These are phyloP conservation scores for Camponotus vicinus DNA, from an alignment of 1,140 invertebrate species.

Conservation along the genomic window DNA sequence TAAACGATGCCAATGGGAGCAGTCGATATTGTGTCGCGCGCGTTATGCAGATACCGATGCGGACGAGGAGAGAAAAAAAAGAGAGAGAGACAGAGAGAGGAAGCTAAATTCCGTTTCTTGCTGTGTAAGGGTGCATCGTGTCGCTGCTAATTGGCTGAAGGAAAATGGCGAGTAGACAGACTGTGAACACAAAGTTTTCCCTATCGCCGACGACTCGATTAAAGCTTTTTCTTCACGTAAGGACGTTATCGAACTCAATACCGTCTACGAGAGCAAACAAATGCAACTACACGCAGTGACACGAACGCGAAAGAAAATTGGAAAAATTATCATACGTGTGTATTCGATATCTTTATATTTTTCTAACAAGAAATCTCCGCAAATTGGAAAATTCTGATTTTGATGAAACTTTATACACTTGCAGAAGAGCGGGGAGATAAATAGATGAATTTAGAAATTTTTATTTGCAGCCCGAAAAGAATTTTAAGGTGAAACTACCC, in stretches of 20 bases:
- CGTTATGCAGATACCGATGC: conserved; percentile 54
- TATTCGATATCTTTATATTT: neutral
- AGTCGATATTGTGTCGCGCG: conserved; percentile 60
- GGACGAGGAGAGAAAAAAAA: neutral
- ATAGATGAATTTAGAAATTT: no score
- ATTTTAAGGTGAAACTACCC: no score
- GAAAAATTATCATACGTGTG: neutral
- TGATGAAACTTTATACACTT: no score
- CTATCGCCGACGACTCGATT: conserved; percentile 33
- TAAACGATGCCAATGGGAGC: conserved; percentile 61
- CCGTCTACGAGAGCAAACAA: conserved; percentile 23
- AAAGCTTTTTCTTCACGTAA: conserved; percentile 56
- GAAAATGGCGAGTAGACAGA: conserved; percentile 51
- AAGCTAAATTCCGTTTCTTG: conserved; percentile 60
- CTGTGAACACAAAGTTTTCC: conserved; percentile 39
- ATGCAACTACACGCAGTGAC: neutral
- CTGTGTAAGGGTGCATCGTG: conserved; percentile 27
- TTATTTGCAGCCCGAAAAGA: no score
- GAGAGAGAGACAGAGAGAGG: neutral
- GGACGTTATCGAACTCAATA: conserved; percentile 31
- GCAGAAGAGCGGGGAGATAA: no score
- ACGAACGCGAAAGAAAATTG: neutral
- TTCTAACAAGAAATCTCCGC: neutral
- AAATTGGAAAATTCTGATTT: no score
- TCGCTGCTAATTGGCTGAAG: conserved; percentile 54